These are phyloP conservation scores for Leptinotarsa tumamoca DNA, from an alignment of 2,888 invertebrate genomes.

Conservation along the genomic window DNA sequence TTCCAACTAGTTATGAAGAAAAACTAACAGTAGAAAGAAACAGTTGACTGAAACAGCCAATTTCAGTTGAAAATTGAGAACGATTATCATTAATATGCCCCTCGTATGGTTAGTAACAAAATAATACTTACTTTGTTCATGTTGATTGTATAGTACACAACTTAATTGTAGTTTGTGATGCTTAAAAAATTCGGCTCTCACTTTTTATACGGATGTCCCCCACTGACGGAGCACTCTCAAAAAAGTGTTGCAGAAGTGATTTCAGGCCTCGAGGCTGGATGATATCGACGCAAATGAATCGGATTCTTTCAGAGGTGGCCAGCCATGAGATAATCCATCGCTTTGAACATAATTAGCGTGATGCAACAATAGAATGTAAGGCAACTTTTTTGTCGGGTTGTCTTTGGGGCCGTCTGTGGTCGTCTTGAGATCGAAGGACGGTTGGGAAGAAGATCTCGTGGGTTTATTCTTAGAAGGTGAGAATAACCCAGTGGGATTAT, in stretches of 20 bases:
- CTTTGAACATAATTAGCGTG: neutral
- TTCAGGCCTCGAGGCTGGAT: slow-evolving; percentile 43
- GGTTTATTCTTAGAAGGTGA: neutral
- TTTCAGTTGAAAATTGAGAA: neutral
- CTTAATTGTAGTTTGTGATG: slow-evolving; percentile 49
- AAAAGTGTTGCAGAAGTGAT: slow-evolving; percentile 48
- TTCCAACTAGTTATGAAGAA: no score
- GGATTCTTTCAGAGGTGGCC: slow-evolving; percentile 15
- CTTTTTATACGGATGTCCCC: slow-evolving; percentile 49
- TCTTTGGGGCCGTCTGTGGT: neutral
- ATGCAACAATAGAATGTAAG: slow-evolving; percentile 11
- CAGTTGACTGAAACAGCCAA: neutral
- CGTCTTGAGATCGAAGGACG: neutral
- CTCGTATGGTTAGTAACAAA: neutral
- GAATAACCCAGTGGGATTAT: neutral
- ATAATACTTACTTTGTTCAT: slow-evolving; percentile 47
- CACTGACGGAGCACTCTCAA: slow-evolving; percentile 31
- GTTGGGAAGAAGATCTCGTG: neutral
- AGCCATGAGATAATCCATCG: slow-evolving; percentile 20
- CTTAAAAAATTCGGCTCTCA: slow-evolving; percentile 40
- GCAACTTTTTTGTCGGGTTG: slow-evolving; percentile 2
- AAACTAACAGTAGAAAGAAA: neutral
- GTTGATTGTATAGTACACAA: slow-evolving; percentile 39
- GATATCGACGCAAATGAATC: slow-evolving; percentile 8
- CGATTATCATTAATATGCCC: no score